phyloP scores from a whole-genome alignment of 1,140 invertebrate genomes.

The Dinoponera quadriceps region DNA sequence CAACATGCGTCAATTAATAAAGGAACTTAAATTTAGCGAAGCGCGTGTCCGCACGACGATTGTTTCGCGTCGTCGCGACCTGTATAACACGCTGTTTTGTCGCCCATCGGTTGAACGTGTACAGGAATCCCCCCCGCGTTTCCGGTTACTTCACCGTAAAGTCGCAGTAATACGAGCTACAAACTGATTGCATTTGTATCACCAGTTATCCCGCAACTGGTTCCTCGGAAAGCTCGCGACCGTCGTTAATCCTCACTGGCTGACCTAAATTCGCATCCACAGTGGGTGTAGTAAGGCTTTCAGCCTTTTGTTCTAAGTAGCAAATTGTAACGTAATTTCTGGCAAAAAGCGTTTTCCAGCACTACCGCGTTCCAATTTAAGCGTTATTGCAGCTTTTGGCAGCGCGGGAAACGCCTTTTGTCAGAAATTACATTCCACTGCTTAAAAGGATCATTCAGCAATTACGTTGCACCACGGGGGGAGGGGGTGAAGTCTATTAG shows the following conservation, averaged over 20 bases:
- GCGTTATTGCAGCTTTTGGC: no score
- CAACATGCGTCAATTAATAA: conserved; percentile 41
- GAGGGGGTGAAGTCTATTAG: no score
- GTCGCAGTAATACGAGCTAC: conserved; percentile 1
- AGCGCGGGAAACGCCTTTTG: no score
- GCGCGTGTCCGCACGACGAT: not conserved
- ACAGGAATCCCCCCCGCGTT: not conserved
- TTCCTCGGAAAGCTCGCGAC: not conserved
- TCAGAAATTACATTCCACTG: no score
- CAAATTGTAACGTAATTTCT: no score
- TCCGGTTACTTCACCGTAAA: not conserved
- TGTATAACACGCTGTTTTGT: not conserved
- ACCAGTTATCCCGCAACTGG: not conserved
- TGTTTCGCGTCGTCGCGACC: not conserved
- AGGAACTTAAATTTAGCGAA: conserved; percentile 23
- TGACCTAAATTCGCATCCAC: no score
- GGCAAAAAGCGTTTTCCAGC: no score
- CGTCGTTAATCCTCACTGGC: not conserved
- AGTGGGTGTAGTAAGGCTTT: no score
- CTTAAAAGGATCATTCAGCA: no score
- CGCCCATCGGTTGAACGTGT: not conserved
- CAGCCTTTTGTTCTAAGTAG: no score
- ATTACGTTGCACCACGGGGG: no score
- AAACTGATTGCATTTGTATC: not conserved
- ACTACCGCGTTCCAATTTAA: no score